These are phyloP conservation scores for Pseudomyrmex dendroicus DNA, from an alignment of 1,140 invertebrate genomes.

Conservation along the genomic window DNA sequence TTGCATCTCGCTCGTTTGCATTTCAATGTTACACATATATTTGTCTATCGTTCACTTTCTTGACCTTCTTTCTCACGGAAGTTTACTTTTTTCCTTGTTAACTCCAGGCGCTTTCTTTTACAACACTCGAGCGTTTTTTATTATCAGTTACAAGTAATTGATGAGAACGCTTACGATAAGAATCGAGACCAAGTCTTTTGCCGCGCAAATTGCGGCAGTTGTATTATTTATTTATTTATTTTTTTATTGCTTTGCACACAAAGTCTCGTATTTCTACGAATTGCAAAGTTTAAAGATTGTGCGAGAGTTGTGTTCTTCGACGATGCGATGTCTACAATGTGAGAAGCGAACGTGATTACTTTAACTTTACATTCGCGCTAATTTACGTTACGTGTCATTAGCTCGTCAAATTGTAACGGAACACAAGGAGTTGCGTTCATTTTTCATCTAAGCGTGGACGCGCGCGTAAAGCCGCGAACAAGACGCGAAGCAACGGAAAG, in stretches of 20 bases:
- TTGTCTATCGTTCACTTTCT: slow-evolving; percentile 44
- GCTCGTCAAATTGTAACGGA: slow-evolving; percentile 27
- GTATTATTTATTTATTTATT: too few relatives aligned
- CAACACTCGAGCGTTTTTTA: not conserved
- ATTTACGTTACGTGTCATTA: slow-evolving; percentile 33
- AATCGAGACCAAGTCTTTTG: too few relatives aligned
- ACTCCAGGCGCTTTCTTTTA: slow-evolving; percentile 3
- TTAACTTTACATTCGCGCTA: not conserved
- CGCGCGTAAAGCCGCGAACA: slow-evolving; percentile 12
- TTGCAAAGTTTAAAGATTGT: too few relatives aligned
- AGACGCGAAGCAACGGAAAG: not conserved
- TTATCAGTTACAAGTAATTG: not conserved
- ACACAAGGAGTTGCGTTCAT: slow-evolving; percentile 2
- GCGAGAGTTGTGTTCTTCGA: not conserved
- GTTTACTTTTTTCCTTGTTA: slow-evolving; percentile 27
- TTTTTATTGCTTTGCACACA: not conserved
- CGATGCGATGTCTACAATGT: not conserved
- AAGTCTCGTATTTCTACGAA: slow-evolving; percentile 7
- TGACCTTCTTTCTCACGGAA: slow-evolving; percentile 37
- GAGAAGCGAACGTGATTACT: not conserved
- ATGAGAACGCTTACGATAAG: too few relatives aligned
- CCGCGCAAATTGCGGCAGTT: too few relatives aligned
- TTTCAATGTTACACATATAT: slow-evolving; percentile 32
- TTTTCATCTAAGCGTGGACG: not conserved
- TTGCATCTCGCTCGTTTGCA: slow-evolving; percentile 11